Evolutionary conservation across 2,888 invertebrate species (phyloP).

Genomic region (Lasioglossum vierecki): DNA sequence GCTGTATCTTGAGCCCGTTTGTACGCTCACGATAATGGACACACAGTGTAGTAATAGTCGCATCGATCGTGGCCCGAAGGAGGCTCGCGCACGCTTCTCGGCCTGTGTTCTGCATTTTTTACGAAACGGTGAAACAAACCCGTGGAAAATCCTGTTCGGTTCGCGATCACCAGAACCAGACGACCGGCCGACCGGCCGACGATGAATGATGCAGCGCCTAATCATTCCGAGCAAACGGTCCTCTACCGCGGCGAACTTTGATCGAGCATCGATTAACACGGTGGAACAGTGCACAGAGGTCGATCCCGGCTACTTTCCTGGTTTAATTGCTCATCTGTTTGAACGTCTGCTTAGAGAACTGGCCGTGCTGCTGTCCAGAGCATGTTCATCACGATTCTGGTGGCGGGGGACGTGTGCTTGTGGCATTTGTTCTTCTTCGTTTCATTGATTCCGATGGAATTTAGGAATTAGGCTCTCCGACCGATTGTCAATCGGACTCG

Average conservation of each 20-base stretch:
- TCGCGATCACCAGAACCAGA: background rate
- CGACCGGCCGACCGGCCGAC: background rate
- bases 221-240: background rate
- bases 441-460: too few species aligned
- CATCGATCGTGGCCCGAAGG: conserved; percentile 49
- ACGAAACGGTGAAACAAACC: background rate
- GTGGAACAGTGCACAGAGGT: background rate
- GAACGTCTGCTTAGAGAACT: background rate
- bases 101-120: conserved; percentile 15
- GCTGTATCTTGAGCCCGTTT: conserved; percentile 39
- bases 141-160: background rate
- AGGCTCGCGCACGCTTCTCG: conserved; percentile 21
- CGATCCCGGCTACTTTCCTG: background rate
- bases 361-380: background rate
- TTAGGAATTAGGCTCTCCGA: too few species aligned
- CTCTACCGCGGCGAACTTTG: conserved; percentile 2
- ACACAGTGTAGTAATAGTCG: conserved; percentile 51
- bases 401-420: background rate
- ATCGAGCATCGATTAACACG: conserved; percentile 6
- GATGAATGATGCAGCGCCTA: conserved; percentile 11
- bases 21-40: conserved; percentile 45
- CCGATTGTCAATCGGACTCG: too few species aligned
- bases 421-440: too few species aligned
- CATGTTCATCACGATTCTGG: background rate
- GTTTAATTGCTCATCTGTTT: background rate